These are phyloP conservation scores for Amiota communis DNA, from an alignment of 2,888 invertebrate genomes.

Conservation along the genomic window DNA sequence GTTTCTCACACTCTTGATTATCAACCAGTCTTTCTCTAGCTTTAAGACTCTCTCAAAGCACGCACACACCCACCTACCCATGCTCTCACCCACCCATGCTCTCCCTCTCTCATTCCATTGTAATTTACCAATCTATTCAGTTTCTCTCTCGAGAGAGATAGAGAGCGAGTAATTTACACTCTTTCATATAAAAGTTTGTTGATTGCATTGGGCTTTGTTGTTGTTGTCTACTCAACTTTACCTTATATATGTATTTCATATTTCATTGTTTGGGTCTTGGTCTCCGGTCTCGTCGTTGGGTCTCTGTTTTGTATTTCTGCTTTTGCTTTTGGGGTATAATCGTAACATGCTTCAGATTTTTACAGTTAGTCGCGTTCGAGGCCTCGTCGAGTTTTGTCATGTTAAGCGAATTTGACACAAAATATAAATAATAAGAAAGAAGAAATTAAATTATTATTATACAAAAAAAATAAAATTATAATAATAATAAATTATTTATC, in stretches of 20 bases:
- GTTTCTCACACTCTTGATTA: no score
- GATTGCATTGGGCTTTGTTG: constrained; percentile 31
- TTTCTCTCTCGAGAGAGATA: not conserved
- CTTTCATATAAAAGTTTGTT: no score
- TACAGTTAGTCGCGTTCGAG: constrained; percentile 74
- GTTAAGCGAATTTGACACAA: constrained; percentile 58
- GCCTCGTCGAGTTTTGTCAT: constrained; percentile 74
- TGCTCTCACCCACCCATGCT: not conserved
- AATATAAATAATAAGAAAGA: no score
- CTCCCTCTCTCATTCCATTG: not conserved
- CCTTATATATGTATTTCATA: no score
- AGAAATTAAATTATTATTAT: constrained; percentile 17
- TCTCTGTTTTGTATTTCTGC: constrained; percentile 39
- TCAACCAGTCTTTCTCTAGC: no score
- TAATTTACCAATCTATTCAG: no score
- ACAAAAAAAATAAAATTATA: constrained; percentile 26
- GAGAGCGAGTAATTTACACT: no score
- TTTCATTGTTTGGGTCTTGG: constrained; percentile 31
- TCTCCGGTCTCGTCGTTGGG: no score
- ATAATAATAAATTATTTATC: not conserved
- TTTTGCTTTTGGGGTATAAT: constrained; percentile 68
- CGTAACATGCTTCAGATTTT: constrained; percentile 72
- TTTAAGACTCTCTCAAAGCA: no score
- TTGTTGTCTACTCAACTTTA: constrained; percentile 4
- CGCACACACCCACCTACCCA: not conserved